Percentiles rank a stretch among this genome's conserved stretches.
These are phyloP conservation scores for Myiozetetes cayanensis DNA, from an alignment of 2,113 vertebrate species.

Conservation along the genomic window DNA sequence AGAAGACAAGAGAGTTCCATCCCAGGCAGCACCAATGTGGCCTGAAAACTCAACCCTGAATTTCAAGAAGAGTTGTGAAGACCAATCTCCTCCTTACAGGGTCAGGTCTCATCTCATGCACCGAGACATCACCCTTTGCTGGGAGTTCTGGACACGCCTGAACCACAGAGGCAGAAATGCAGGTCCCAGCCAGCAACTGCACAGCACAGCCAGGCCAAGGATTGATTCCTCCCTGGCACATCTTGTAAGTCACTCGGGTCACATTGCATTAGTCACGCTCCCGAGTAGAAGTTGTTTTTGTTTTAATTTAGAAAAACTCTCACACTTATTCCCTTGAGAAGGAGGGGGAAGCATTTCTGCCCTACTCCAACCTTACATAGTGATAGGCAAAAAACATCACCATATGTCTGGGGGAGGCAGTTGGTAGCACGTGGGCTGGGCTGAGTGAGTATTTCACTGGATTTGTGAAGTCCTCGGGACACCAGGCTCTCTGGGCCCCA, in stretches of 20 bases:
- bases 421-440: slow-evolving; percentile 53
- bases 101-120: fast-evolving
- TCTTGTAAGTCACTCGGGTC: not conserved
- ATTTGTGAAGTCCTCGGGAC: slow-evolving; percentile 46
- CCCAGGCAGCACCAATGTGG: fast-evolving
- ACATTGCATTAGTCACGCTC: slow-evolving; percentile 60
- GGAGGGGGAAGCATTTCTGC: slow-evolving; percentile 50
- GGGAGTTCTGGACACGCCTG: not conserved
- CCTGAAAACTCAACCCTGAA: not conserved
- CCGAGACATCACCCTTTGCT: fast-evolving
- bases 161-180: not conserved
- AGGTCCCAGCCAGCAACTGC: not conserved
- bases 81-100: not conserved
- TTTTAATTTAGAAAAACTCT: slow-evolving; percentile 71
- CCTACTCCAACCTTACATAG: slow-evolving; percentile 52
- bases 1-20: not conserved
- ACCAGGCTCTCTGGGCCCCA: not conserved
- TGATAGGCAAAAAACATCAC: slow-evolving; percentile 49
- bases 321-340: slow-evolving; percentile 54
- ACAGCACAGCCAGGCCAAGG: not conserved
- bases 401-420: slow-evolving; percentile 75
- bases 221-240: fast-evolving
- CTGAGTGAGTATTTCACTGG: slow-evolving; percentile 44
- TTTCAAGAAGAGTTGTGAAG: not conserved
- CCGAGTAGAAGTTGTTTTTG: slow-evolving; percentile 40